These are phyloP conservation scores for fruit fly (Drosophila melanogaster) DNA, from an alignment of 1,140 invertebrate genomes.

Conservation along the genomic window DNA sequence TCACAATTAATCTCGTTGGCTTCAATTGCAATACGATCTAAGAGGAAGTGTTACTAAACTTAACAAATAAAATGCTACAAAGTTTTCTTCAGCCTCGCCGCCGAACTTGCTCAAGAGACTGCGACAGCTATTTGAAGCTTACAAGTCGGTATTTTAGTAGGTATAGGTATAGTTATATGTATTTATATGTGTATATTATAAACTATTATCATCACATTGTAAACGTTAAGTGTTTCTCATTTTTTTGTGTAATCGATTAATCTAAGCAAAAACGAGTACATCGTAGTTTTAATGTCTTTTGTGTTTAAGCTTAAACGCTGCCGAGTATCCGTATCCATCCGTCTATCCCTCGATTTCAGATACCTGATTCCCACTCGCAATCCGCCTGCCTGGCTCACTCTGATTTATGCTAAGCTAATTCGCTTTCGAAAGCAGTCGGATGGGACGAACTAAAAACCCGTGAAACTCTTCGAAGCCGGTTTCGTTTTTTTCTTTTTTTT, in stretches of 20 bases:
- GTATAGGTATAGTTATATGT: conserved; percentile 51
- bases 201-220: conserved; percentile 83
- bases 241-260: conserved; percentile 66
- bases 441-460: conserved; percentile 16
- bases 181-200: conserved; percentile 69
- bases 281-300: conserved; percentile 74
- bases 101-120: conserved; percentile 44
- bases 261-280: conserved; percentile 77
- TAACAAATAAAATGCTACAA: conserved; percentile 82
- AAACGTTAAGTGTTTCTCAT: conserved; percentile 73
- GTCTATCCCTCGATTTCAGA: conserved; percentile 25
- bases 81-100: conserved; percentile 75
- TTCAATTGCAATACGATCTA: conserved; percentile 62
- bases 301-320: conserved; percentile 71
- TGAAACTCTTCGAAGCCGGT: conserved; percentile 13
- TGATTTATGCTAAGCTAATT: conserved; percentile 19
- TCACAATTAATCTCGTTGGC: conserved; percentile 80
- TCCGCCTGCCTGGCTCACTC: conserved; percentile 26
- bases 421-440: conserved; percentile 26
- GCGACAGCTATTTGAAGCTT: conserved; percentile 61
- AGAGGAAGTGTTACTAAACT: conserved; percentile 75
- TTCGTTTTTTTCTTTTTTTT: conserved; percentile 10
- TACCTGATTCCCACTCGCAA: conserved; percentile 30
- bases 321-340: conserved; percentile 32
- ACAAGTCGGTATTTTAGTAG: conserved; percentile 61